A percentile compares a stretch with the other conserved stretches of the same genome.
Conservation (phyloP, 2,888 invertebrate species). For the Drosophila nr. medialis region DNA sequence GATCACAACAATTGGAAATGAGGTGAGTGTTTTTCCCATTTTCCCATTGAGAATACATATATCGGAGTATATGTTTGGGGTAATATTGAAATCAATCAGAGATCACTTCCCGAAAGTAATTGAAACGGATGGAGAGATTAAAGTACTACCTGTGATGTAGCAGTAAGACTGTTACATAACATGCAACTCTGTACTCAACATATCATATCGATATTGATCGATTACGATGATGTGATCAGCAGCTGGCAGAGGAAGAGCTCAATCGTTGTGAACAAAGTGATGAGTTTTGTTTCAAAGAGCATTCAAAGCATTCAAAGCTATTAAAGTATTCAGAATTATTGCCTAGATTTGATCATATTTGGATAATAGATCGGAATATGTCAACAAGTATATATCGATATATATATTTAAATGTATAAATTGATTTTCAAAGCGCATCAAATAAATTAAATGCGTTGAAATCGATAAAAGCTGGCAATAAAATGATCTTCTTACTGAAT, state of each 20-base stretch:
- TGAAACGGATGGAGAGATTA: neutral
- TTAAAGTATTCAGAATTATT: neutral
- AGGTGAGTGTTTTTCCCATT: conserved; percentile 87
- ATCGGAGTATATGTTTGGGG: neutral
- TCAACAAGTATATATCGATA: neutral
- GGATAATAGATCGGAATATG: neutral
- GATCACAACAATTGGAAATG: conserved; percentile 90
- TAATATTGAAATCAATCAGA: neutral
- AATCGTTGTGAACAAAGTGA: neutral
- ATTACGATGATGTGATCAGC: neutral
- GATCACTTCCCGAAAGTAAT: neutral
- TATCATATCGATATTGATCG: neutral
- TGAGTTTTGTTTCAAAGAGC: neutral
- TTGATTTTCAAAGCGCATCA: too few relatives aligned
- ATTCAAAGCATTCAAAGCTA: too few relatives aligned
- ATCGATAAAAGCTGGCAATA: neutral
- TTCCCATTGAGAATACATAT: neutral
- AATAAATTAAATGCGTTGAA: neutral
- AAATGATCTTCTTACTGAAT: neutral
- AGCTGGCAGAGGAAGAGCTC: neutral
- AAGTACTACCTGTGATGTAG: neutral
- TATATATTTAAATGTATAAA: neutral
- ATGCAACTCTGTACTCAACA: neutral
- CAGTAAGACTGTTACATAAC: neutral
- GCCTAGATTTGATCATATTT: neutral